Evolutionary conservation across 2,113 vertebrate genomes (phyloP).

Genomic region (Piaya cayana): DNA sequence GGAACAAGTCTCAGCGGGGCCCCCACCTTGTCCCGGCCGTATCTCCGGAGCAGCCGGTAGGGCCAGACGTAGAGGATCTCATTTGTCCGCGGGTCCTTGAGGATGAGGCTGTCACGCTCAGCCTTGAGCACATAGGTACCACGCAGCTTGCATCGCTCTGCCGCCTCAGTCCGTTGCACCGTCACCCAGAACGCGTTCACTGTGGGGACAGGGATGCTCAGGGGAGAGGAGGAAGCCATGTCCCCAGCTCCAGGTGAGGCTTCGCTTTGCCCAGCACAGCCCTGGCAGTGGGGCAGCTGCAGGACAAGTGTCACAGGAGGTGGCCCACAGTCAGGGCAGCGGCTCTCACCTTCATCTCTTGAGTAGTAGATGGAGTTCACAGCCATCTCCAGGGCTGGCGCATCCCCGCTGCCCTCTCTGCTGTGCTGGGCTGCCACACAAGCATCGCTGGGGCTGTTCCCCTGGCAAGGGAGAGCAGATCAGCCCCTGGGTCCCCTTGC

Average conservation of each 20-base stretch:
- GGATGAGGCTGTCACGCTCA: slow-evolving; percentile 79
- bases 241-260: background rate
- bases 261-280: rapidly evolving
- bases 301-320: background rate
- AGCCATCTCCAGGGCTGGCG: slow-evolving; percentile 85
- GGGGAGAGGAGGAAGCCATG: rapidly evolving
- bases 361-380: slow-evolving; percentile 95
- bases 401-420: background rate
- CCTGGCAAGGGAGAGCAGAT: slow-evolving; percentile 50
- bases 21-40: slow-evolving; percentile 90
- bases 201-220: slow-evolving; percentile 40
- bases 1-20: rapidly evolving
- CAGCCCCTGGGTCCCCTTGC: background rate
- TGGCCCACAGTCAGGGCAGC: background rate
- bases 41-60: slow-evolving; percentile 93
- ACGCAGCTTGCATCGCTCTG: slow-evolving; percentile 85
- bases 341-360: slow-evolving; percentile 85
- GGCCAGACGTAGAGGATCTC: slow-evolving; percentile 86
- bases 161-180: slow-evolving; percentile 89
- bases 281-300: background rate
- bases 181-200: slow-evolving; percentile 92
- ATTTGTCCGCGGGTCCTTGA: slow-evolving; percentile 83
- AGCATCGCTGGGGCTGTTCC: slow-evolving; percentile 13
- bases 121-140: slow-evolving; percentile 89
- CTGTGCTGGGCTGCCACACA: background rate